phyloP scores from a whole-genome alignment of 2,888 invertebrate genomes.

The Scelioninae gen. 1 region DNA sequence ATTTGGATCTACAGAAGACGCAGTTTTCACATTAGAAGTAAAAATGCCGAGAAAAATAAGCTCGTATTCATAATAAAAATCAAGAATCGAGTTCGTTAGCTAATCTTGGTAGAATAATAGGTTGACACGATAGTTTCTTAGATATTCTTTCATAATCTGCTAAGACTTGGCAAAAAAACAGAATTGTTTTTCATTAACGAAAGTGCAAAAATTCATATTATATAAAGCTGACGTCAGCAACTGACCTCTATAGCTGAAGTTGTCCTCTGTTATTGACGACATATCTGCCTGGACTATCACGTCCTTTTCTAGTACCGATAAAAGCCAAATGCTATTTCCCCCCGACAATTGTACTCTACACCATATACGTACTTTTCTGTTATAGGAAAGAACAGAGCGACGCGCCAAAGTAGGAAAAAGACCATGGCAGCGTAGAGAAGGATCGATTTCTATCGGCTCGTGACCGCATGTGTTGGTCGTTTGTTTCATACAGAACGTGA shows the following conservation, averaged over 20 bases:
- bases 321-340: conserved; percentile 66
- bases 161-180: background rate
- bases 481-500: conserved; percentile 68
- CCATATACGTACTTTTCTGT: conserved; percentile 57
- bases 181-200: conserved; percentile 38
- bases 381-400: conserved; percentile 48
- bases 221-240: conserved; percentile 50
- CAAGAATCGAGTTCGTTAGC: background rate
- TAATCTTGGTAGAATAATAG: background rate
- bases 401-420: conserved; percentile 16
- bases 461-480: conserved; percentile 68
- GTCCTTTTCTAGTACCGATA: conserved; percentile 64
- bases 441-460: conserved; percentile 68
- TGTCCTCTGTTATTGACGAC: conserved; percentile 55
- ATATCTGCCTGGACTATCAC: conserved; percentile 57
- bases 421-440: conserved; percentile 41
- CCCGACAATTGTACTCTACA: conserved; percentile 49
- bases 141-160: no score
- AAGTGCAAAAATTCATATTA: conserved; percentile 43
- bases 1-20: background rate
- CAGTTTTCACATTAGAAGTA: background rate
- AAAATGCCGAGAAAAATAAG: background rate
- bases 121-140: no score
- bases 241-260: conserved; percentile 35
- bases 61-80: background rate